These are phyloP conservation scores for Phymorhynchus buccinoides DNA, from an alignment of 1,140 invertebrate genomes.

Conservation along the genomic window DNA sequence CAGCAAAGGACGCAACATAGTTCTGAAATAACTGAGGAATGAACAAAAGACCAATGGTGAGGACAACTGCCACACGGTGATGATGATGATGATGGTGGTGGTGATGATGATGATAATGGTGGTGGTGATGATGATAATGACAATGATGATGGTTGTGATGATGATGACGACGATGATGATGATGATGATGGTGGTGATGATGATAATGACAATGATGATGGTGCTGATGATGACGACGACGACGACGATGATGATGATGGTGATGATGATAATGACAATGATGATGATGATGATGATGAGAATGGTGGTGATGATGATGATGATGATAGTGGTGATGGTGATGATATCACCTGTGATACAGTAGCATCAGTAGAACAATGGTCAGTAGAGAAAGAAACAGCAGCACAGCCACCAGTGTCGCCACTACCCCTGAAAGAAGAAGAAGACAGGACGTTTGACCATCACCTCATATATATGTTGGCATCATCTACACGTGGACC, in stretches of 20 bases:
- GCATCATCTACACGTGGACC: too few relatives aligned
- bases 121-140: slow-evolving; percentile 25
- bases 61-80: background rate
- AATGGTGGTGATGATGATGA: background rate
- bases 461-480: too few relatives aligned
- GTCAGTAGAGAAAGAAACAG: background rate
- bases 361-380: background rate
- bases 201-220: background rate
- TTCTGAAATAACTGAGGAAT: too few relatives aligned
- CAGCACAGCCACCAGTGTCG: background rate
- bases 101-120: slow-evolving; percentile 37
- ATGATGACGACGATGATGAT: slow-evolving; percentile 14
- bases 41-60: background rate
- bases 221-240: background rate
- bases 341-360: slow-evolving; percentile 14
- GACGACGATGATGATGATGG: slow-evolving; percentile 30
- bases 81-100: background rate
- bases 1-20: too few relatives aligned
- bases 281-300: background rate
- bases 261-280: background rate
- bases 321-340: background rate
- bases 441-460: background rate
- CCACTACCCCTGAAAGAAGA: background rate
- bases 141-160: slow-evolving; percentile 29
- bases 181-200: slow-evolving; percentile 39